phyloP scores from a whole-genome alignment of 2,888 invertebrate species.

The Pammene aurita region DNA sequence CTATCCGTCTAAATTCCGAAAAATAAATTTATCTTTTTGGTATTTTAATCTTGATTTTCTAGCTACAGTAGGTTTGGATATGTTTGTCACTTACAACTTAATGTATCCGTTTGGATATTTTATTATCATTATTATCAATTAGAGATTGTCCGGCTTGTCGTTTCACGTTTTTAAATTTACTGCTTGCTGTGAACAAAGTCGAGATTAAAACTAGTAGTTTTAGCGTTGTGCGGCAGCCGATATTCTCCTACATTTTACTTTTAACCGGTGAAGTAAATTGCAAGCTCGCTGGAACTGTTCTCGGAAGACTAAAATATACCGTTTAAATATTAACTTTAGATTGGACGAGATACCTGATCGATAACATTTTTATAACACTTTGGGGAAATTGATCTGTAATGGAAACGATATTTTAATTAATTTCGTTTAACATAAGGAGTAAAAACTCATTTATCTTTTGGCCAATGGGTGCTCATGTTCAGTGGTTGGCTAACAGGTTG shows the following conservation, averaged over 20 bases:
- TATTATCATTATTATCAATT: no score
- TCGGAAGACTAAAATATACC: constrained; percentile 55
- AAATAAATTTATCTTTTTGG: no score
- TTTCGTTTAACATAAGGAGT: constrained; percentile 8
- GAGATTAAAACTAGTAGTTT: background rate
- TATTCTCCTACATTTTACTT: constrained; percentile 7
- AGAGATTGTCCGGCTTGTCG: no score
- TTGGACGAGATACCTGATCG: constrained; percentile 44
- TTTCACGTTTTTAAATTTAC: no score
- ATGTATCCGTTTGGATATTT: no score
- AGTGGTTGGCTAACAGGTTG: background rate
- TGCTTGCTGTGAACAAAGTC: background rate
- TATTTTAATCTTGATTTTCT: no score
- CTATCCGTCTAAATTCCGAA: no score
- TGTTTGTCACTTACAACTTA: no score
- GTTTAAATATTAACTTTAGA: constrained; percentile 57
- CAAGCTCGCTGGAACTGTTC: constrained; percentile 54
- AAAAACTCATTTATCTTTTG: constrained; percentile 7
- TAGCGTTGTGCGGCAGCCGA: constrained; percentile 25
- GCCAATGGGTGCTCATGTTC: background rate
- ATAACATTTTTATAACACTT: constrained; percentile 40
- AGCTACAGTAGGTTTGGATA: no score
- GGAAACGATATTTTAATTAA: constrained; percentile 36
- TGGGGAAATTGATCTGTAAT: constrained; percentile 40
- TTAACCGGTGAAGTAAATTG: constrained; percentile 53